A percentile compares a stretch with the other conserved stretches of the same genome.
phyloP scores from a whole-genome alignment of 2,113 vertebrate genomes.

The Oophaga pumilio region DNA sequence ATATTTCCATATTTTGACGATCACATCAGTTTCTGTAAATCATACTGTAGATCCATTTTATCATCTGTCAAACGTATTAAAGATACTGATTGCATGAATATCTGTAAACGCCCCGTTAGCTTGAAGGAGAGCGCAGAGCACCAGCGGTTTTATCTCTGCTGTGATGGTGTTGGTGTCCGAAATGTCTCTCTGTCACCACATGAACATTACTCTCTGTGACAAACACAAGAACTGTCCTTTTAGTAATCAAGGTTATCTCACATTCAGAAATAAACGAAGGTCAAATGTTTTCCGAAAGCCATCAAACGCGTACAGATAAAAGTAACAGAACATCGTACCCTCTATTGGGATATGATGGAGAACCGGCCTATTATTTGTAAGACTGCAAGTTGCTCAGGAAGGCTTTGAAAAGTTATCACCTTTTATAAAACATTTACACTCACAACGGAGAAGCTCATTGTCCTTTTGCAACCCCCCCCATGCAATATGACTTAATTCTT shows the following conservation, averaged over 20 bases:
- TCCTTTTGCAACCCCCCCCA: not conserved
- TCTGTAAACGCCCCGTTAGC: slow-evolving; percentile 6
- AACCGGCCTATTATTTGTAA: not conserved
- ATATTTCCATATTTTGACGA: not conserved
- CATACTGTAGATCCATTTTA: slow-evolving; percentile 4
- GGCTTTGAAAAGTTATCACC: not conserved
- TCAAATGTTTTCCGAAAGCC: slow-evolving; percentile 33
- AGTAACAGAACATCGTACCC: not conserved
- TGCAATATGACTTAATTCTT: not conserved
- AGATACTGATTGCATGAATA: not conserved
- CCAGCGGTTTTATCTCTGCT: not conserved
- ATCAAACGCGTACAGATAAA: slow-evolving; percentile 21
- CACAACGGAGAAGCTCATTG: not conserved
- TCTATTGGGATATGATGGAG: not conserved
- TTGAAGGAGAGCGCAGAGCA: not conserved
- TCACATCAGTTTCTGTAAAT: not conserved
- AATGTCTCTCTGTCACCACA: slow-evolving; percentile 34
- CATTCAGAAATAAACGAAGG: slow-evolving; percentile 49
- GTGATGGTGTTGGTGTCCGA: slow-evolving; percentile 25
- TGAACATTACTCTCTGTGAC: slow-evolving; percentile 19
- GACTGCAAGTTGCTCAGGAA: not conserved
- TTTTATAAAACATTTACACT: not conserved
- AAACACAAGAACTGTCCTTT: slow-evolving; percentile 27
- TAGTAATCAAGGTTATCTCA: slow-evolving; percentile 53
- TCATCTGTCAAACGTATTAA: not conserved